Percentiles rank a stretch among this genome's conserved stretches.
phyloP scores from a whole-genome alignment of 2,888 invertebrate genomes.

The Tenodera sinensis region DNA sequence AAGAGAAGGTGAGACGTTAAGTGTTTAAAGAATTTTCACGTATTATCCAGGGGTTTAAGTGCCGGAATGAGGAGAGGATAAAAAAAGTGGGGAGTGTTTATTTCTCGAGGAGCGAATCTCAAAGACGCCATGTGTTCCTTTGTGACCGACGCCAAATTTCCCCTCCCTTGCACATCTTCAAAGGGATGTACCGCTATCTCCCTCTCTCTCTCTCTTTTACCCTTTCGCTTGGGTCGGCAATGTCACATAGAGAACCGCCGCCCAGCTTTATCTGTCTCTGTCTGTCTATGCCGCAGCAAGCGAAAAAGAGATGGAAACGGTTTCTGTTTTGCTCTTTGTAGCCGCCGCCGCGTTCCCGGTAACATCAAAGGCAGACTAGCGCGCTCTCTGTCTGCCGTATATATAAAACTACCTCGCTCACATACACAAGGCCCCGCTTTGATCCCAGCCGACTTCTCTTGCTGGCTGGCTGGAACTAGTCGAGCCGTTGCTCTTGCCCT shows the following conservation, averaged over 20 bases:
- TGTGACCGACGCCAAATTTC: background rate
- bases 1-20: background rate
- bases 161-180: background rate
- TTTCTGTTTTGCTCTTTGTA: constrained; percentile 22
- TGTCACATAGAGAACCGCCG: background rate
- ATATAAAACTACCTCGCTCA: constrained; percentile 1
- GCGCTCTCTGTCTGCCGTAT: background rate
- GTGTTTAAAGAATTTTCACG: background rate
- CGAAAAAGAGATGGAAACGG: constrained; percentile 2
- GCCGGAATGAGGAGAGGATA: background rate
- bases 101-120: background rate
- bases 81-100: background rate
- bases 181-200: background rate
- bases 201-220: constrained; percentile 6
- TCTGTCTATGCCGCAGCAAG: background rate
- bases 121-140: background rate
- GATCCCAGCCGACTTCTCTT: constrained; percentile 25
- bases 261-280: background rate
- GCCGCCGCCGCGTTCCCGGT: constrained; percentile 13
- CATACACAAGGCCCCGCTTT: constrained; percentile 10
- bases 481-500: background rate
- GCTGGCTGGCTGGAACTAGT: constrained; percentile 10
- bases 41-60: background rate
- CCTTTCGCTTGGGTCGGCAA: background rate
- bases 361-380: constrained; percentile 19